A percentile compares a stretch with the other conserved stretches of the same genome.
phyloP scores from a whole-genome alignment of 2,113 vertebrate species.

The Dipodomys ordii region DNA sequence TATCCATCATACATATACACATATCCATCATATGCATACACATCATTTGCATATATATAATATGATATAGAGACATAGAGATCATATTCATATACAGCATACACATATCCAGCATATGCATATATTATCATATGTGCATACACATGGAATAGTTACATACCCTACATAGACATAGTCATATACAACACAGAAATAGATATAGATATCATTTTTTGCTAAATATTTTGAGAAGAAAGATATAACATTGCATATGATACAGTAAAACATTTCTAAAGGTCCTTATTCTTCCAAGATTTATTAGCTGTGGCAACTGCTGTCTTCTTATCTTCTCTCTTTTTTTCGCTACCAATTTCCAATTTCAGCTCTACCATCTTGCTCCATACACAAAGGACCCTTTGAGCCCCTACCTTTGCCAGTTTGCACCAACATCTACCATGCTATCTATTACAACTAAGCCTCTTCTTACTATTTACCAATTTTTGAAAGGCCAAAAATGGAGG shows the following conservation, averaged over 20 bases:
- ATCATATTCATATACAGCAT: too few relatives aligned
- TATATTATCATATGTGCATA: too few relatives aligned
- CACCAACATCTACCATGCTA: background rate
- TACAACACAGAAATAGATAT: background rate
- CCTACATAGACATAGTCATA: too few relatives aligned
- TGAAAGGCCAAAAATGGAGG: background rate
- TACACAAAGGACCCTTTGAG: fast-evolving
- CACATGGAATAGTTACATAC: too few relatives aligned
- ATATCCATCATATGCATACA: too few relatives aligned
- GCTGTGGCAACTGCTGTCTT: background rate
- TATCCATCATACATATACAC: too few relatives aligned
- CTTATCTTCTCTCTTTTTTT: background rate
- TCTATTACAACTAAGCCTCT: background rate
- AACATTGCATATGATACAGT: background rate
- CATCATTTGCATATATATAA: too few relatives aligned
- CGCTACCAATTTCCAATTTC: background rate
- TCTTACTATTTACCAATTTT: background rate
- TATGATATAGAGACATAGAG: too few relatives aligned
- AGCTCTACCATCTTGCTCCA: background rate
- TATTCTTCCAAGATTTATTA: background rate
- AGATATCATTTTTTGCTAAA: background rate
- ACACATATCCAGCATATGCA: background rate
- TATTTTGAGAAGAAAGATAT: background rate
- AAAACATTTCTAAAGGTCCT: background rate
- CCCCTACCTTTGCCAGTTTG: background rate